phyloP scores from a whole-genome alignment of 2,113 vertebrate genomes.

The Engystomops pustulosus region DNA sequence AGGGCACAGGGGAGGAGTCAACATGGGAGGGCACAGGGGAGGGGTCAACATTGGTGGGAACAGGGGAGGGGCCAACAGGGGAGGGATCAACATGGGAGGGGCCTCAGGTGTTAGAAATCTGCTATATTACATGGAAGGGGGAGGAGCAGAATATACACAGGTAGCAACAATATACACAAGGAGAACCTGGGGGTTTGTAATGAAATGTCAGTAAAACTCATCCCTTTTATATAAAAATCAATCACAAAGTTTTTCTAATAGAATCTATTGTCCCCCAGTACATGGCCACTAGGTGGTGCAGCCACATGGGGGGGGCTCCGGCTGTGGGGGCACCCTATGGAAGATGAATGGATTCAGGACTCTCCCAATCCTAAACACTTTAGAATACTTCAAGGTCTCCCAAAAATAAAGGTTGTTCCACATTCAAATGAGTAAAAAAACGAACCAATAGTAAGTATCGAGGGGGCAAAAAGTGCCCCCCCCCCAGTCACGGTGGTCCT shows the following conservation, averaged over 20 bases:
- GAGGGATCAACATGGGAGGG: background rate
- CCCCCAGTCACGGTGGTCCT: too few relatives aligned
- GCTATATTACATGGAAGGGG: background rate
- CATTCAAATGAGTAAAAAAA: background rate
- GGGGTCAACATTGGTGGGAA: background rate
- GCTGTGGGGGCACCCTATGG: too few relatives aligned
- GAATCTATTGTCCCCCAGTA: too few relatives aligned
- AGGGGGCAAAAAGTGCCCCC: too few relatives aligned
- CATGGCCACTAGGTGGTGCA: too few relatives aligned
- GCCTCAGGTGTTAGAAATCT: background rate
- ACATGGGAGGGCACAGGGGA: background rate
- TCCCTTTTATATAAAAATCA: background rate
- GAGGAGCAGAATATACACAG: background rate
- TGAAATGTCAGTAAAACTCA: background rate
- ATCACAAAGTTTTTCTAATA: too few relatives aligned
- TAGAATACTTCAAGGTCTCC: too few relatives aligned
- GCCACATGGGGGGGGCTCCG: too few relatives aligned
- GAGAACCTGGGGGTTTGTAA: background rate
- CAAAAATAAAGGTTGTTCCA: background rate
- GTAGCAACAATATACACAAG: background rate
- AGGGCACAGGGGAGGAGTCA: background rate
- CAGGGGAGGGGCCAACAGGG: background rate
- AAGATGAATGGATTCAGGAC: too few relatives aligned
- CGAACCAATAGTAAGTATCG: too few relatives aligned
- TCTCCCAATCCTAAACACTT: too few relatives aligned